These are phyloP conservation scores for Procambarus virginalis DNA, from an alignment of 1,140 invertebrate genomes.

Conservation along the genomic window DNA sequence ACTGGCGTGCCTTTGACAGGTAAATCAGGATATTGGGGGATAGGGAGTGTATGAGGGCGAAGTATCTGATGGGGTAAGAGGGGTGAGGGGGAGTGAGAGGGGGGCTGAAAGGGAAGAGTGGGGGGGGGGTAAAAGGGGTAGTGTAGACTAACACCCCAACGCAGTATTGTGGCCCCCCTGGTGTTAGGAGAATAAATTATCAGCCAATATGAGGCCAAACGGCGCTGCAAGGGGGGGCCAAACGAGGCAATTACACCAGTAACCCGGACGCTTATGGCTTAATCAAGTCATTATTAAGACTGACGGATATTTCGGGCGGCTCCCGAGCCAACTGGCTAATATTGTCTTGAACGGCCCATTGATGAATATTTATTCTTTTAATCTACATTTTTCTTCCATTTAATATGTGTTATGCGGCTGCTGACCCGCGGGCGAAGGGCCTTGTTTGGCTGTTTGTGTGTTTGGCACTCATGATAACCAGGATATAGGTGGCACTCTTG, in stretches of 20 bases:
- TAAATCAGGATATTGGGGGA: no score
- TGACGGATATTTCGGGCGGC: constrained; percentile 24
- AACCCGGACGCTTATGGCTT: constrained; percentile 49
- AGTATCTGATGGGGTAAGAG: background rate
- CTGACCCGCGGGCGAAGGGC: no score
- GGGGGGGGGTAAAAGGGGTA: no score
- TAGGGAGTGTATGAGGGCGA: background rate
- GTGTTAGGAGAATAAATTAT: constrained; percentile 43
- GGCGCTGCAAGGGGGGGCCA: constrained; percentile 19
- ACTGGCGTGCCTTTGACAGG: no score
- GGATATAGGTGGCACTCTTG: no score
- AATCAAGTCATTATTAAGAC: constrained; percentile 57
- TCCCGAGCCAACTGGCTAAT: background rate
- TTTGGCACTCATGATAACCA: no score
- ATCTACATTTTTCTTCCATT: constrained; percentile 24
- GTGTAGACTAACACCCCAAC: background rate
- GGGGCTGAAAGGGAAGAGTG: background rate
- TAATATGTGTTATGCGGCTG: background rate
- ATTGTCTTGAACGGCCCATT: constrained; percentile 8
- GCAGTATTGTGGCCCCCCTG: background rate
- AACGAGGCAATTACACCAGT: constrained; percentile 52
- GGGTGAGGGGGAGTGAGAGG: background rate
- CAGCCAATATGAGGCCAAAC: constrained; percentile 50
- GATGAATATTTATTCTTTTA: background rate
- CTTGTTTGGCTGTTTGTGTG: no score